Percentiles rank a stretch among this genome's conserved stretches.
phyloP scores from a whole-genome alignment of 2,797 vertebrate species.

The Onychomys arenicola region DNA sequence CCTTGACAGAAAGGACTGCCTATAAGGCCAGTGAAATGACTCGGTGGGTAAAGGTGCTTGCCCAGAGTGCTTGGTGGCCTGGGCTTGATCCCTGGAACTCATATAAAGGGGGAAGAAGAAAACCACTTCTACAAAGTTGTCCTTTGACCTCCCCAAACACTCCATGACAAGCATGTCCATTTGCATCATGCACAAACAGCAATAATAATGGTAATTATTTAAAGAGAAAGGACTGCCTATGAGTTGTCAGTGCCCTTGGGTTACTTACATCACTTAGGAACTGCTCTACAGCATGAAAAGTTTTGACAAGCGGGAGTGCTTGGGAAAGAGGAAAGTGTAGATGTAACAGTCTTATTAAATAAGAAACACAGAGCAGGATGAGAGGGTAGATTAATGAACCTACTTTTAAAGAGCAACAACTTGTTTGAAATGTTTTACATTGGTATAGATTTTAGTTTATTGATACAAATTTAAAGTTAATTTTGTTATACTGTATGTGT shows the following conservation, averaged over 20 bases:
- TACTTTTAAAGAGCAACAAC: too few relatives aligned
- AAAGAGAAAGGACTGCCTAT: background rate
- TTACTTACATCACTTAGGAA: background rate
- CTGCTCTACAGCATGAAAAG: too few relatives aligned
- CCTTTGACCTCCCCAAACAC: background rate
- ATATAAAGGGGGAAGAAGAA: background rate
- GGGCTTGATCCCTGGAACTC: background rate
- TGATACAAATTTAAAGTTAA: too few relatives aligned
- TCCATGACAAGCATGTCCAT: background rate
- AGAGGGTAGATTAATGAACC: too few relatives aligned
- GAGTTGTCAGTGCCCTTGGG: background rate
- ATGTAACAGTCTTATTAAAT: too few relatives aligned
- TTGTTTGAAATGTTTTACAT: too few relatives aligned
- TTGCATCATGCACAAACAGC: background rate
- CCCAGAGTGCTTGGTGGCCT: background rate
- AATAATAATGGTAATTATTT: background rate
- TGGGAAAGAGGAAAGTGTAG: background rate
- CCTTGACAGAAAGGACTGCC: background rate
- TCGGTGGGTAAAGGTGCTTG: background rate
- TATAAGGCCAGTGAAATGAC: background rate
- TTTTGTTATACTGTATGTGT: too few relatives aligned
- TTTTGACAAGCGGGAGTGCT: background rate
- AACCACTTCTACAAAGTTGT: background rate
- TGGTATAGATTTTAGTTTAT: too few relatives aligned
- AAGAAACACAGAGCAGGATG: too few relatives aligned